A percentile compares a stretch with the other conserved stretches of the same genome.
Evolutionary conservation across 2,888 invertebrate genomes (phyloP).

Genomic region (Ectobius pallidus): DNA sequence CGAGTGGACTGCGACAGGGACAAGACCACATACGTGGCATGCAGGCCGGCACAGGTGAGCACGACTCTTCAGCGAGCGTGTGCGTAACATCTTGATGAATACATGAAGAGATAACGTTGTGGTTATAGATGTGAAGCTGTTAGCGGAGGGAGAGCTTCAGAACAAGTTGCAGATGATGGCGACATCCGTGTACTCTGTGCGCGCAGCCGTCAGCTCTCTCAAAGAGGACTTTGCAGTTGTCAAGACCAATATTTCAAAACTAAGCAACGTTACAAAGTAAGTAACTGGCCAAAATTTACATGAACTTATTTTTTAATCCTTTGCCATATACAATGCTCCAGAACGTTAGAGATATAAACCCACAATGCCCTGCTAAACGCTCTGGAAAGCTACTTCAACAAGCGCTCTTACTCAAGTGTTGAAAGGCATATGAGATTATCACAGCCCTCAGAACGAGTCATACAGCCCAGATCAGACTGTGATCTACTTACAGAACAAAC

Average conservation of each 20-base stretch:
- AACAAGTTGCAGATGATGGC: constrained; percentile 46
- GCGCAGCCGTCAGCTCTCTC: background rate
- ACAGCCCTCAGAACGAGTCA: no score
- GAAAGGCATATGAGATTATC: no score
- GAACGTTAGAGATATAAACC: no score
- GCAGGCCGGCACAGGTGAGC: constrained; percentile 27
- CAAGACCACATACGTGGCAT: constrained; percentile 37
- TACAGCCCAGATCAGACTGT: no score
- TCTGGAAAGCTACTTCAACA: no score
- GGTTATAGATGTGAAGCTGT: constrained; percentile 12
- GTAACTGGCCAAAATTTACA: background rate
- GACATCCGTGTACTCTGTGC: constrained; percentile 32
- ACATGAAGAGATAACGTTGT: no score
- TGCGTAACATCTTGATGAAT: no score
- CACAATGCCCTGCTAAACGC: no score
- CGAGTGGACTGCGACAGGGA: constrained; percentile 41
- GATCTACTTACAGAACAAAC: no score
- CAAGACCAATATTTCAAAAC: constrained; percentile 43
- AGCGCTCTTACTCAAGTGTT: no score
- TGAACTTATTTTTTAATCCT: background rate
- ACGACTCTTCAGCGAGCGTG: background rate
- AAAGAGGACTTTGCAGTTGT: constrained; percentile 26
- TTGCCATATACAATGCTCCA: background rate
- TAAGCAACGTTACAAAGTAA: constrained; percentile 46
- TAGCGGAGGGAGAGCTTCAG: constrained; percentile 32